Conservation (phyloP, 2,888 invertebrate genomes). For the Emmelina monodactyla region DNA sequence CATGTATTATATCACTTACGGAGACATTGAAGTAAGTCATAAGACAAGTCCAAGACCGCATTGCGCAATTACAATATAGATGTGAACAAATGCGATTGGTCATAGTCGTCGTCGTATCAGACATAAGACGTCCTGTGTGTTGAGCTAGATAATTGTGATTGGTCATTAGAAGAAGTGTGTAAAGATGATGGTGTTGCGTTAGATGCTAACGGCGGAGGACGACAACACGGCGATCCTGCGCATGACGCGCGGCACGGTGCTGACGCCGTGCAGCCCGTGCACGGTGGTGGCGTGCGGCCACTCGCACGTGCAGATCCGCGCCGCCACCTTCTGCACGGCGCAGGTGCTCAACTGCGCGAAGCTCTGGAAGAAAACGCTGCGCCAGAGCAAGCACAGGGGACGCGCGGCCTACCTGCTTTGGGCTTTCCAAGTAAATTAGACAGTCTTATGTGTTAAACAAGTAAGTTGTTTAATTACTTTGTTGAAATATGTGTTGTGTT, state of each 20-base stretch:
- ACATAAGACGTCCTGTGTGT: too few species aligned
- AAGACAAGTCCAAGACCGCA: too few species aligned
- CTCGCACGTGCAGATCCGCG: slow-evolving; percentile 35
- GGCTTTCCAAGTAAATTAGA: slow-evolving; percentile 29
- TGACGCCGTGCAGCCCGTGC: slow-evolving; percentile 29
- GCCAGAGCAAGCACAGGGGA: slow-evolving; percentile 25
- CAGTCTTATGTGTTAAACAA: too few species aligned
- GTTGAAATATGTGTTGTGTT: slow-evolving; percentile 1
- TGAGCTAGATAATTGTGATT: too few species aligned
- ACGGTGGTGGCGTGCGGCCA: slow-evolving; percentile 25
- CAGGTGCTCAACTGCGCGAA: slow-evolving; percentile 29
- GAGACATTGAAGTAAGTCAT: slow-evolving; percentile 37
- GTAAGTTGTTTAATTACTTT: too few species aligned
- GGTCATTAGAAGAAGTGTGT: too few species aligned
- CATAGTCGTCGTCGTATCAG: too few species aligned
- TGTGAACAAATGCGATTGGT: too few species aligned
- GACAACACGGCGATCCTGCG: slow-evolving; percentile 42
- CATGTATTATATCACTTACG: slow-evolving; percentile 42
- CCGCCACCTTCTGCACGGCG: slow-evolving; percentile 48
- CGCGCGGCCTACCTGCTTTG: slow-evolving; percentile 24
- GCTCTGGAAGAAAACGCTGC: slow-evolving; percentile 33
- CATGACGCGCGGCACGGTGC: slow-evolving; percentile 37
- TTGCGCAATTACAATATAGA: too few species aligned
- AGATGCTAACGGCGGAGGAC: slow-evolving; percentile 52
- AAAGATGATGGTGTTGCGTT: too few species aligned